Percentiles rank a stretch among this genome's conserved stretches.
Evolutionary conservation across 2,888 invertebrate species (phyloP).

Genomic region (Saturnia japonica): DNA sequence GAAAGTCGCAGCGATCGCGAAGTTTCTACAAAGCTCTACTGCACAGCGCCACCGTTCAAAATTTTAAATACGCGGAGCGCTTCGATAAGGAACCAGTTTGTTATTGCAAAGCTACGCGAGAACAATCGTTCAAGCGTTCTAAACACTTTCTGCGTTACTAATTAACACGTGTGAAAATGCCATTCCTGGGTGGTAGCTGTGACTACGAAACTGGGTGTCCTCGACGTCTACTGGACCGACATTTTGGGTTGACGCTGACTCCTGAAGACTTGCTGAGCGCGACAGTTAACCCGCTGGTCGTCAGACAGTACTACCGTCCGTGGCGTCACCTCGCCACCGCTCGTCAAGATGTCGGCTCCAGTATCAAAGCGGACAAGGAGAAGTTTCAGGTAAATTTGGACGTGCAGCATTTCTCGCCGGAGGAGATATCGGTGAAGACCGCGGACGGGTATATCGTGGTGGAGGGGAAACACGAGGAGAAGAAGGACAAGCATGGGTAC

Average conservation of each 20-base stretch:
- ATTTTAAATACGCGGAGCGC: not conserved
- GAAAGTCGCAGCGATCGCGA: not conserved
- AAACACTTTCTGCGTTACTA: too few relatives aligned
- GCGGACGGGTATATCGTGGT: slow-evolving; percentile 85
- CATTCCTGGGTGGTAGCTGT: not conserved
- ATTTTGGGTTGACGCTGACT: slow-evolving; percentile 64
- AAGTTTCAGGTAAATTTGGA: slow-evolving; percentile 86
- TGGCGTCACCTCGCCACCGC: slow-evolving; percentile 66
- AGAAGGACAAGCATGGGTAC: slow-evolving; percentile 86
- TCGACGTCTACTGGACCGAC: slow-evolving; percentile 59
- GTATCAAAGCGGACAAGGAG: slow-evolving; percentile 79
- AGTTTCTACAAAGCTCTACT: not conserved
- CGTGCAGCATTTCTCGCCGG: slow-evolving; percentile 87
- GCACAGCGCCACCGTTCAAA: not conserved
- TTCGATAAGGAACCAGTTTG: too few relatives aligned
- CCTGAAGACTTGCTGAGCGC: slow-evolving; percentile 60
- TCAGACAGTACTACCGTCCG: slow-evolving; percentile 55
- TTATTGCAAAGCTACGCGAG: too few relatives aligned
- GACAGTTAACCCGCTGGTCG: slow-evolving; percentile 44
- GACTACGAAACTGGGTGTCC: slow-evolving; percentile 30
- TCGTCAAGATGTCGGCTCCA: slow-evolving; percentile 71
- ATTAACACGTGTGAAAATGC: not conserved
- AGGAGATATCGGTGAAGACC: slow-evolving; percentile 88
- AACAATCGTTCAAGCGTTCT: too few relatives aligned
- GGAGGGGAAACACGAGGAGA: slow-evolving; percentile 89